Percentiles rank a stretch among this genome's conserved stretches.
Evolutionary conservation across 2,113 vertebrate genomes (phyloP).

Genomic region (Rattus norvegicus): DNA sequence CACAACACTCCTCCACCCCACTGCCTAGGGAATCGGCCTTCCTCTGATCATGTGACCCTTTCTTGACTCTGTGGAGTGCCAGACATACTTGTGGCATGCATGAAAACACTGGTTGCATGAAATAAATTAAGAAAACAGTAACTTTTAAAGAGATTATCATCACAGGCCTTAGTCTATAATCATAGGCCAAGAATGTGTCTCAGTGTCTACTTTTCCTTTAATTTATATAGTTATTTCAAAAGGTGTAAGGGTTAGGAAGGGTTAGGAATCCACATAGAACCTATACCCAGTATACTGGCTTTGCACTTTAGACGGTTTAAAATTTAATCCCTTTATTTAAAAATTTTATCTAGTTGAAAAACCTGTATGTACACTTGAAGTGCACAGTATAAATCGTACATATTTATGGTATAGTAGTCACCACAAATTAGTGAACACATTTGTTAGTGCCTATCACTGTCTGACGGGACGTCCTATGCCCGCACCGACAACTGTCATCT

Average conservation of each 20-base stretch:
- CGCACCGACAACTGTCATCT: too few relatives aligned
- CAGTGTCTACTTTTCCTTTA: not conserved
- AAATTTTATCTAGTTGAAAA: not conserved
- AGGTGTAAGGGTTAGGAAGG: not conserved
- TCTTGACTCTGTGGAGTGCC: not conserved
- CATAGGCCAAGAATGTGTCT: not conserved
- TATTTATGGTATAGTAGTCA: not conserved
- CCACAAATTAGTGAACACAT: not conserved
- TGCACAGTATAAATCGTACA: not conserved
- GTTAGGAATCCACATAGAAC: not conserved
- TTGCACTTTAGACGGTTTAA: not conserved
- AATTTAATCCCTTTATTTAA: not conserved
- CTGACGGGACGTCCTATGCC: too few relatives aligned
- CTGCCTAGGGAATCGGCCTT: not conserved
- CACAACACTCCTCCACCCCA: not conserved
- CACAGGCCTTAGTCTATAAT: not conserved
- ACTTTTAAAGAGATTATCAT: not conserved
- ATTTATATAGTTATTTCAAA: conserved; percentile 20
- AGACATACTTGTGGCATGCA: not conserved
- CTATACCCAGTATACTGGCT: not conserved
- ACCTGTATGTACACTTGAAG: not conserved
- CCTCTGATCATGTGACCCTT: not conserved
- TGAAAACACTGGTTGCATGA: not conserved
- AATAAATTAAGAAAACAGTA: not conserved
- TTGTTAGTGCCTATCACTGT: not conserved